A percentile compares a stretch with the other conserved stretches of the same genome.
phyloP scores from a whole-genome alignment of 1,140 invertebrate genomes.

The Heliothis subflexa region DNA sequence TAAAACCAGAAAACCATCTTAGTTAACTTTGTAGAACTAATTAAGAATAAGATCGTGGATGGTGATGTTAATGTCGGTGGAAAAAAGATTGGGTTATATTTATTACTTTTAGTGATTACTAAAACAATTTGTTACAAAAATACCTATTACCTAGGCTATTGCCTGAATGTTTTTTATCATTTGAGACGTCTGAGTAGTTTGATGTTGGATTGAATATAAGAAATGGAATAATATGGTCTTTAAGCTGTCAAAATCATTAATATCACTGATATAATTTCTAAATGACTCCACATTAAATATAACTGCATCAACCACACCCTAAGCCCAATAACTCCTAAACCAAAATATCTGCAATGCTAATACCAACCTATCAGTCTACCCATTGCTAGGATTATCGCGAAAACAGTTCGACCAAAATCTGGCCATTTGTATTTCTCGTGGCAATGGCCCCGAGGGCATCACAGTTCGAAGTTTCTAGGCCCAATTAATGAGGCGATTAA shows the following conservation, averaged over 20 bases:
- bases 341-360: slow-evolving; percentile 45
- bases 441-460: slow-evolving; percentile 65
- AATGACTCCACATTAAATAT: neutral
- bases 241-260: no score
- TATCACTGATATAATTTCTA: no score
- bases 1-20: neutral
- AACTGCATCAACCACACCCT: neutral
- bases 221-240: no score
- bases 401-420: slow-evolving; percentile 65
- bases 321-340: neutral
- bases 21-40: slow-evolving; percentile 3
- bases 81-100: no score
- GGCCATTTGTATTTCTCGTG: slow-evolving; percentile 72
- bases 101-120: no score
- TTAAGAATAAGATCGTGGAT: neutral
- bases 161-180: no score
- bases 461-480: slow-evolving; percentile 73
- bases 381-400: slow-evolving; percentile 57
- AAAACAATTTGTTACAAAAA: no score
- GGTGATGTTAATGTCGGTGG: neutral
- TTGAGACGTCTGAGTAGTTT: no score
- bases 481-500: slow-evolving; percentile 82
- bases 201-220: no score
- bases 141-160: neutral
- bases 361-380: slow-evolving; percentile 42